A percentile compares a stretch with the other conserved stretches of the same genome.
Conservation (phyloP, 2,888 invertebrate species). For the Phortica magna region DNA sequence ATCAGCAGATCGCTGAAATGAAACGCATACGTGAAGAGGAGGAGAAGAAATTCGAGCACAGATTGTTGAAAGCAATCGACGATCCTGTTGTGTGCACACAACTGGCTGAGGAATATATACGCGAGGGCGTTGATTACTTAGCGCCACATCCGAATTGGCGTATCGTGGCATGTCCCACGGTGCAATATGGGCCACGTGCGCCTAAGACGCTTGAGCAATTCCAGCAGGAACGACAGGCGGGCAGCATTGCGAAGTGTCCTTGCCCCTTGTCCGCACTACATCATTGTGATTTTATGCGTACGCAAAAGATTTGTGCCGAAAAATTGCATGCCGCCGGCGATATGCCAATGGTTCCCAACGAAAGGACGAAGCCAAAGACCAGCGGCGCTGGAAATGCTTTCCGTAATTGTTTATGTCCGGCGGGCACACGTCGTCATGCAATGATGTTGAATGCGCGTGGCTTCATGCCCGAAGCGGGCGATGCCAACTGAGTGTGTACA, state of each 20-base stretch:
- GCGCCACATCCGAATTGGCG: conserved; percentile 74
- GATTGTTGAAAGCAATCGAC: conserved; percentile 60
- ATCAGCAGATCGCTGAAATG: conserved; percentile 65
- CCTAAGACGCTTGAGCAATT: conserved; percentile 45
- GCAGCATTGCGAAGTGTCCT: conserved; percentile 50
- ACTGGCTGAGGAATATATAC: conserved; percentile 61
- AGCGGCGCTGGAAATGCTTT: background rate
- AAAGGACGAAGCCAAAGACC: background rate
- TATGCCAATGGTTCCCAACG: background rate
- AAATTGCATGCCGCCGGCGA: background rate
- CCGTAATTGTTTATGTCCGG: conserved; percentile 10
- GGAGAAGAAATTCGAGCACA: conserved; percentile 57
- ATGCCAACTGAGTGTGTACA: background rate
- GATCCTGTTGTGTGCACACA: conserved; percentile 64
- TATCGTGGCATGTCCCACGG: conserved; percentile 56
- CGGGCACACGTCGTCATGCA: conserved; percentile 8
- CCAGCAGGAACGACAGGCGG: conserved; percentile 37
- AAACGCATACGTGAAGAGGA: conserved; percentile 62
- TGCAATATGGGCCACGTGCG: conserved; percentile 52
- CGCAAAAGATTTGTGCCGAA: background rate
- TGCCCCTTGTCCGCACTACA: conserved; percentile 50
- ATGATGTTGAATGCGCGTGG: background rate
- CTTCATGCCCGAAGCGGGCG: background rate
- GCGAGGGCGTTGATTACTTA: conserved; percentile 65
- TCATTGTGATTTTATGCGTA: conserved; percentile 52